Evolutionary conservation across 1,140 invertebrate genomes (phyloP), one percentile per base, ranked within the genome.

Genomic region (Aphelenchoides avenae): DNA sequence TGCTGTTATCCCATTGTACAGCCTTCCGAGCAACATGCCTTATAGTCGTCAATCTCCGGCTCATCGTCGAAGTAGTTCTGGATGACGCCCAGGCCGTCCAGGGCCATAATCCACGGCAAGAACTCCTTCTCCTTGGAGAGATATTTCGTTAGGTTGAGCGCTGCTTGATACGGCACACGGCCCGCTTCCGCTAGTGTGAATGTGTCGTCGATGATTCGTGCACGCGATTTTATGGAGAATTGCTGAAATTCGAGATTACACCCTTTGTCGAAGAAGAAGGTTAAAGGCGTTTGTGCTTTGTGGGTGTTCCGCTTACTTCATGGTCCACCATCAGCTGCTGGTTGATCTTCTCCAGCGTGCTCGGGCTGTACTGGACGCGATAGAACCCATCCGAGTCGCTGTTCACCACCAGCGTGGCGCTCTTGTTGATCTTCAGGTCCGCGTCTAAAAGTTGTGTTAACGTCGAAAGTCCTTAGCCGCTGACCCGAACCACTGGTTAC

Each of bases 201-300:
- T 11, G 66, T 50, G 48, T 67, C 65, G 31, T 70, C 66, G 30
- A 67, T 64, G 22, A 70, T 41, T 29, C 55, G 52, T 0, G 66
- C 66, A 7, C 65, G 40, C 1, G 64, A 61, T 18, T 33, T 24
- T 2, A 36, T 27, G 26, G 43, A 34, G 33, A 61, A 33, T 26
- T 61, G 15, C 54, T 57, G 6, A 49, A 53, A 34, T 15, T 15
- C 34, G 31, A 7, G 15, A 18, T 18, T n/a, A n/a, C n/a, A n/a
- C n/a, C n/a, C n/a, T n/a, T n/a, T n/a, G n/a, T n/a, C n/a, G n/a
- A n/a, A n/a, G n/a, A n/a, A n/a, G n/a, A n/a, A n/a, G n/a, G n/a
- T n/a, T n/a, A n/a, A n/a, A n/a, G n/a, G n/a, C n/a, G n/a, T n/a
- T n/a, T n/a, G n/a, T n/a, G n/a, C n/a, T n/a, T n/a, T n/a, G n/a